A percentile compares a stretch with the other conserved stretches of the same genome.
phyloP scores from a whole-genome alignment of 2,113 vertebrate species.

The Solea senegalensis region DNA sequence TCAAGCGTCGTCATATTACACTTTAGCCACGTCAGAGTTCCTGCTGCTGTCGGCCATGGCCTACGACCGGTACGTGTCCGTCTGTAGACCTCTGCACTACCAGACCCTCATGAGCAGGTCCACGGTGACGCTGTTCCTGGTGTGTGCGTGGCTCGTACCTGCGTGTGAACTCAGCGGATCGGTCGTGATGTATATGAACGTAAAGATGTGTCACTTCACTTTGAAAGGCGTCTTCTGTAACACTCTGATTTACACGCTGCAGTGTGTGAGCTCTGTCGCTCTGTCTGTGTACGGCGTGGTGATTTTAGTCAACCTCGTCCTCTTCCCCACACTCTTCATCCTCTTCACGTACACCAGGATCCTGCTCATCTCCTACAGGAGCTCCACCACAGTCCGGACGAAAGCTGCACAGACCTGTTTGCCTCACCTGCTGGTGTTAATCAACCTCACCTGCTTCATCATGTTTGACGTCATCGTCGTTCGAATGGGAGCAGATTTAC shows the following conservation, averaged over 20 bases:
- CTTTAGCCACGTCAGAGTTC: constrained; percentile 6
- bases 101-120: constrained; percentile 2
- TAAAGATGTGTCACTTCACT: neutral
- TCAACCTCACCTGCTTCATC: neutral
- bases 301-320: neutral
- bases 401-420: constrained; percentile 31
- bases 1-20: neutral
- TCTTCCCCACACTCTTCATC: neutral
- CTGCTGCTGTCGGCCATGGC: constrained; percentile 26
- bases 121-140: neutral
- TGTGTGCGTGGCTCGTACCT: constrained; percentile 3
- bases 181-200: neutral
- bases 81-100: constrained; percentile 29
- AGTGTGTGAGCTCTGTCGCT: neutral
- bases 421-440: constrained; percentile 24
- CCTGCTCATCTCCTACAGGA: neutral
- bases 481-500: constrained; percentile 2
- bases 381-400: neutral
- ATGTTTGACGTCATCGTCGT: neutral
- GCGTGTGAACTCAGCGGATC: neutral
- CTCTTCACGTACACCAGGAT: constrained; percentile 31
- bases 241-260: neutral
- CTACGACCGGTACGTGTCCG: constrained; percentile 25
- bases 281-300: neutral
- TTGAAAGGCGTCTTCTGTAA: constrained; percentile 18